Percentiles rank a stretch among this genome's conserved stretches.
These are phyloP conservation scores for Tolypeutes matacus DNA, from an alignment of 2,797 vertebrate species.

Conservation along the genomic window DNA sequence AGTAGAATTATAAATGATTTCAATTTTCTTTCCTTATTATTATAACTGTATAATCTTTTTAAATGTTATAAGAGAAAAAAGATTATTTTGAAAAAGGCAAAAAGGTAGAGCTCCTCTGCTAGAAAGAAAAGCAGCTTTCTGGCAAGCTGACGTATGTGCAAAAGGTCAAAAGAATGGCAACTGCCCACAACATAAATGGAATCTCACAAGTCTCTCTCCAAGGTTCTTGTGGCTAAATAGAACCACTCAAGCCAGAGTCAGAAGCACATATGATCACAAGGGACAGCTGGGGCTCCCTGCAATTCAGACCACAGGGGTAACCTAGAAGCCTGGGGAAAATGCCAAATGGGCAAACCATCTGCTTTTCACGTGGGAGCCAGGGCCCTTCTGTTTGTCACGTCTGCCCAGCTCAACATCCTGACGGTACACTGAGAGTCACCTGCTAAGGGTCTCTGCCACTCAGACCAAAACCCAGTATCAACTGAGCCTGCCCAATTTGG, in stretches of 20 bases:
- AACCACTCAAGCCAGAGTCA: background rate
- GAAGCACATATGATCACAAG: fast-evolving
- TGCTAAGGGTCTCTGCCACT: background rate
- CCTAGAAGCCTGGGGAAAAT: background rate
- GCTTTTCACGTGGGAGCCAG: background rate
- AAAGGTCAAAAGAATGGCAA: background rate
- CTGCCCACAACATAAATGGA: background rate
- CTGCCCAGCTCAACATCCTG: background rate
- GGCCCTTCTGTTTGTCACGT: background rate
- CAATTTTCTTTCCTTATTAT: background rate
- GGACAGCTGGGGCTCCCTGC: background rate
- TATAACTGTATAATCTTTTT: background rate
- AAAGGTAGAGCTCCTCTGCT: background rate
- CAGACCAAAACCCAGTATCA: background rate
- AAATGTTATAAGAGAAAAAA: background rate
- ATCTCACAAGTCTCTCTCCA: background rate
- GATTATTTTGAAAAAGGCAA: background rate
- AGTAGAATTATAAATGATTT: background rate
- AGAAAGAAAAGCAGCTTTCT: background rate
- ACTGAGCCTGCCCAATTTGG: background rate
- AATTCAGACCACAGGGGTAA: background rate
- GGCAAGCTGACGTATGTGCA: background rate
- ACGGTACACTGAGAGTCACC: background rate
- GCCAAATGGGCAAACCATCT: background rate
- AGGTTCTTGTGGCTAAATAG: no score